Evolutionary conservation across 2,113 vertebrate species (phyloP).

Genomic region (Hylia prasina): DNA sequence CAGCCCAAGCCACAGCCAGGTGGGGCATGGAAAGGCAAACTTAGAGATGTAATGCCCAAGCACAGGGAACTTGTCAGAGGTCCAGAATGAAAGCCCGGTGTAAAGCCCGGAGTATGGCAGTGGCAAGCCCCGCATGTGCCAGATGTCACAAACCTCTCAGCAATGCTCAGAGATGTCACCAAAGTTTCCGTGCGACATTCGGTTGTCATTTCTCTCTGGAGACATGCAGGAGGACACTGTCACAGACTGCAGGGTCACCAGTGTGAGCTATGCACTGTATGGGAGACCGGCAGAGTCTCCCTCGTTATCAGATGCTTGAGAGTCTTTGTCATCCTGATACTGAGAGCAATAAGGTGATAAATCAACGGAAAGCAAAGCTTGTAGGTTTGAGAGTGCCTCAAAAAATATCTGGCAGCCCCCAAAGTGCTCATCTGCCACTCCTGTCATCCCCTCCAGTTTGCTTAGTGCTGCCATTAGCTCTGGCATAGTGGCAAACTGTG

Average conservation of each 20-base stretch:
- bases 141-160: neutral
- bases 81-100: neutral
- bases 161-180: neutral
- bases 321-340: neutral
- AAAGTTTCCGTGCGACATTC: neutral
- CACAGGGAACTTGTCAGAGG: neutral
- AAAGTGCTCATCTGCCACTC: neutral
- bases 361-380: neutral
- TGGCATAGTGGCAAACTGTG: neutral
- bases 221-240: neutral
- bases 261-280: neutral
- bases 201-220: neutral
- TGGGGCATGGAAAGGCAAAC: neutral
- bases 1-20: neutral
- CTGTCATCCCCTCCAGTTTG: neutral
- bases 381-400: neutral
- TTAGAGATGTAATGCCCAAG: neutral
- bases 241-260: neutral
- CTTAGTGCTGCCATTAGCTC: neutral
- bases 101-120: neutral
- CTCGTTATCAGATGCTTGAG: neutral
- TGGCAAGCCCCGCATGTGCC: neutral
- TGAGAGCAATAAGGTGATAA: neutral
- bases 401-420: neutral
- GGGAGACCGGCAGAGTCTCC: neutral